Evolutionary conservation across 2,888 invertebrate genomes (phyloP).

Genomic region (Willowsia nigromaculata): DNA sequence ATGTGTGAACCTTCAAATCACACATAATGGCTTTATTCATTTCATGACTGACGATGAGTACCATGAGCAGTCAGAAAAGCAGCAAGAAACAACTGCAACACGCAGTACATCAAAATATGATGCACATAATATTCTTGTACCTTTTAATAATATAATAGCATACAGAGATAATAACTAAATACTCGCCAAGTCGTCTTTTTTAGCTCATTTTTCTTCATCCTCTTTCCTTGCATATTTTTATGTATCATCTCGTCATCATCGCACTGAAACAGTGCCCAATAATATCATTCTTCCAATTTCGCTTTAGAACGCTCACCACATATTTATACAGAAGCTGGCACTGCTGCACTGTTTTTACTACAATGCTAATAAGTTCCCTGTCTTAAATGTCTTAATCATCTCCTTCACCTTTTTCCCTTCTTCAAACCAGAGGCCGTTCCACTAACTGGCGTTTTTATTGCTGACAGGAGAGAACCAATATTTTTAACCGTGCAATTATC

Average conservation of each 20-base stretch:
- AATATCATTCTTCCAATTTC: conserved; percentile 38
- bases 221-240: conserved; percentile 41
- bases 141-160: conserved; percentile 58
- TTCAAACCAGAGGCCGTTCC: conserved; percentile 7
- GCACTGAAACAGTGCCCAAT: background rate
- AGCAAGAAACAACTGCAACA: conserved; percentile 42
- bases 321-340: background rate
- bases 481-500: conserved; percentile 62
- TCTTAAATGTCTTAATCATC: conserved; percentile 37
- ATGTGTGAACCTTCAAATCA: conserved; percentile 71
- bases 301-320: no score
- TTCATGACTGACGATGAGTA: conserved; percentile 61
- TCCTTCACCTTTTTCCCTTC: conserved; percentile 5
- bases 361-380: background rate
- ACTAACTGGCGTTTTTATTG: conserved; percentile 30
- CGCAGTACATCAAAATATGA: conserved; percentile 50
- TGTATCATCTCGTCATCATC: conserved; percentile 15
- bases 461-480: conserved; percentile 51
- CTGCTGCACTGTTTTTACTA: background rate
- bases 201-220: conserved; percentile 38
- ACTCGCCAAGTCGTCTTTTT: conserved; percentile 18
- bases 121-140: conserved; percentile 60
- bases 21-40: conserved; percentile 69
- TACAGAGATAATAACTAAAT: conserved; percentile 40
- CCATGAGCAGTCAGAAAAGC: conserved; percentile 44